Base-by-base conservation (phyloP, 2,888 invertebrate species). In the Dyspetes luteomarginatus region DNA sequence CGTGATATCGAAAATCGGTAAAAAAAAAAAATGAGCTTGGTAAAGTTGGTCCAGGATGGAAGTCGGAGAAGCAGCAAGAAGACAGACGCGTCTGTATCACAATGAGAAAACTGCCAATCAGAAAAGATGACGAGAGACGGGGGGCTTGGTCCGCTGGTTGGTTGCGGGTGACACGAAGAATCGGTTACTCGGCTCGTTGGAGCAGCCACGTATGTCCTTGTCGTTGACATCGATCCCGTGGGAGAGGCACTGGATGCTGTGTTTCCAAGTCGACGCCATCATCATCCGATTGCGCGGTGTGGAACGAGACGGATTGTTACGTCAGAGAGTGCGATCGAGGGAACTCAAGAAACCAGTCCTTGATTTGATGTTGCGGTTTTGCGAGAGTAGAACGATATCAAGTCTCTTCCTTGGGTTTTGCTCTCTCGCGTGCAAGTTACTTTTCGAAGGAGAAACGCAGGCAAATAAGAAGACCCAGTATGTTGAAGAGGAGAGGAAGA, bases 171-270 rank as follows among this genome's bases (percentile, higher is more conserved):
- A 64, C 36, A 62, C n/a, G 55, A 73, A 73, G 64, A 69, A 69
- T 74, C 73, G 64, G 48, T 83, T 83, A 78, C 75, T 83, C 77
- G 78, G 81, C 19, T 64, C 62, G 77, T 83, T 80, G 62, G 58
- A 72, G 71, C 50, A 41, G 24, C 43, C 71, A 36, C 28, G 36
- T n/a, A n/a, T n/a, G n/a, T n/a, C n/a, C n/a, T 9, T 50, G 80
- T 78, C 80, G 78, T 78, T 74, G 84, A 83, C 81, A 83, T 83
- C 82, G 83, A 84, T 84, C 82, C 84, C 83, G 84, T 84, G 84
- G 79, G 84, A 84, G 81, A n/a, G n/a, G 77, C 48, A 17, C 56
- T 41, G 60, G 41, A 75, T 55, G 69, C 69, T 82, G 72, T 82
- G 69, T 83, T 82, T 83, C 68, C 82, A 82, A 72, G 69, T 81